Conservation (phyloP, 1,140 invertebrate genomes). For the Trachymyrmex cornetzi region DNA sequence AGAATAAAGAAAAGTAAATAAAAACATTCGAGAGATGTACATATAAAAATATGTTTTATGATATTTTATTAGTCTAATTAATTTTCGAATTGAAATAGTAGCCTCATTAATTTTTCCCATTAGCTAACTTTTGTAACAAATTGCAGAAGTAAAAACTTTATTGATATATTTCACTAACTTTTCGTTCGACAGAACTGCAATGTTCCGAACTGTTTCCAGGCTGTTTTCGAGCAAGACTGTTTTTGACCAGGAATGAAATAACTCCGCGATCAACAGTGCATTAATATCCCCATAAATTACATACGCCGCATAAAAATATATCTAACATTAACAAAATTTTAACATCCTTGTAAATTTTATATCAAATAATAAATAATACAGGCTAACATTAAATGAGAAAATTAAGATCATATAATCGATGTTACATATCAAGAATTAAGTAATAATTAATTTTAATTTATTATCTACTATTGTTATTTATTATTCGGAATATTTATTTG, state of each 20-base stretch:
- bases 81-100: constrained; percentile 2
- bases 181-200: constrained; percentile 28
- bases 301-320: background rate
- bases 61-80: background rate
- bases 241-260: constrained; percentile 32
- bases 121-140: constrained; percentile 36
- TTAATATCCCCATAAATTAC: constrained; percentile 20
- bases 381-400: background rate
- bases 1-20: background rate
- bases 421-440: background rate
- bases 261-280: constrained; percentile 11
- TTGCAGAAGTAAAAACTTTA: constrained; percentile 30
- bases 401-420: background rate
- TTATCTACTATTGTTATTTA: constrained; percentile 12
- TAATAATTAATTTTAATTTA: constrained; percentile 6
- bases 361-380: constrained; percentile 1
- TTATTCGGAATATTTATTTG: background rate
- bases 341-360: constrained; percentile 5
- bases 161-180: constrained; percentile 28
- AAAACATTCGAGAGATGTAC: background rate
- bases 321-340: background rate
- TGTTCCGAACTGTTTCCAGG: background rate
- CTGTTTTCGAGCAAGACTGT: constrained; percentile 8
- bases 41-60: background rate
- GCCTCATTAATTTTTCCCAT: constrained; percentile 3